phyloP scores from a whole-genome alignment of 2,888 invertebrate genomes.

The Eretmocerus hayati region DNA sequence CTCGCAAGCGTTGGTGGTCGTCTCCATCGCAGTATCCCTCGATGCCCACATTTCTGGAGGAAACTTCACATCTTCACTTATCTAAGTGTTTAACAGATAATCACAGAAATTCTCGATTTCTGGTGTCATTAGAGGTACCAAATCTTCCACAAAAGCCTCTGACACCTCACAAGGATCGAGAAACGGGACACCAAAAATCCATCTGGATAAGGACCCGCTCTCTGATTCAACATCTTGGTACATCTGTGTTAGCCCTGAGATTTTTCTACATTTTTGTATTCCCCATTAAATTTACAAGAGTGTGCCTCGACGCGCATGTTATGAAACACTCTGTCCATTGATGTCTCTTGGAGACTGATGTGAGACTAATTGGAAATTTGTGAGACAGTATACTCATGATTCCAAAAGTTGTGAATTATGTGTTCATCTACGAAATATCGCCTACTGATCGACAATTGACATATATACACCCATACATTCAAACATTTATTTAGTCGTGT shows the following conservation, averaged over 20 bases:
- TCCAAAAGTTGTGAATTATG: too few relatives aligned
- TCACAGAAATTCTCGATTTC: not conserved
- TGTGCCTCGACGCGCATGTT: too few relatives aligned
- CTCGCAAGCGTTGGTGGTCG: not conserved
- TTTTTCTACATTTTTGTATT: too few relatives aligned
- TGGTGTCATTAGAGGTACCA: not conserved
- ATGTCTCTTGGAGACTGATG: too few relatives aligned
- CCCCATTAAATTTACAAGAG: too few relatives aligned
- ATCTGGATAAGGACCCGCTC: not conserved
- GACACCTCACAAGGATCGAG: not conserved
- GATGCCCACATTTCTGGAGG: slow-evolving; percentile 6
- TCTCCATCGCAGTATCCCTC: not conserved
- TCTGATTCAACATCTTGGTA: not conserved
- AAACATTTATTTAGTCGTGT: too few relatives aligned
- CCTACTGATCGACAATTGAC: too few relatives aligned
- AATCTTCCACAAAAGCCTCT: not conserved
- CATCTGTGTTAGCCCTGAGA: not conserved
- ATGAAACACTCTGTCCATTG: too few relatives aligned
- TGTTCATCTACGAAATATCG: too few relatives aligned
- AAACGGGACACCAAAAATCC: not conserved
- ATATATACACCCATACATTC: too few relatives aligned
- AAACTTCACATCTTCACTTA: slow-evolving; percentile 4
- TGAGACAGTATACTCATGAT: too few relatives aligned
- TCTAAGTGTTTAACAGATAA: slow-evolving; percentile 1
- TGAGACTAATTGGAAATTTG: too few relatives aligned